phyloP scores from a whole-genome alignment of 2,888 invertebrate genomes.

The Taphrorychus bicolor region DNA sequence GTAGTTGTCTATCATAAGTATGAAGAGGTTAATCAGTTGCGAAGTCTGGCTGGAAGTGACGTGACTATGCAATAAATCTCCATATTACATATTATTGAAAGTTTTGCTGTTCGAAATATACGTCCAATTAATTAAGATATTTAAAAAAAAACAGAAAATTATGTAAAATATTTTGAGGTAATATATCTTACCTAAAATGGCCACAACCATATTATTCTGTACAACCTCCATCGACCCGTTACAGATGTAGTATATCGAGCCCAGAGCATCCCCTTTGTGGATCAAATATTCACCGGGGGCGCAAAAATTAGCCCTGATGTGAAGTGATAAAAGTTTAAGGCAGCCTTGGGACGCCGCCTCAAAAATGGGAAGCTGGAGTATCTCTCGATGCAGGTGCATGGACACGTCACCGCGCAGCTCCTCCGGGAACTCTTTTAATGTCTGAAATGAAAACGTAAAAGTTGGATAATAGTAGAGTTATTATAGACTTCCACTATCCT shows the following conservation, averaged over 20 bases:
- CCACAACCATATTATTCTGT: slow-evolving; percentile 95
- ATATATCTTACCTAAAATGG: slow-evolving; percentile 83
- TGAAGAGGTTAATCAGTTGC: too few species aligned
- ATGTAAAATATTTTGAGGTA: not conserved
- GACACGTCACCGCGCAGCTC: slow-evolving; percentile 95
- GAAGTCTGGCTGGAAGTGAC: too few species aligned
- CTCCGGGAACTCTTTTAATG: slow-evolving; percentile 94
- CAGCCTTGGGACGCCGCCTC: slow-evolving; percentile 95
- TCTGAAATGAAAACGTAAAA: slow-evolving; percentile 65
- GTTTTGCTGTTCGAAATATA: too few species aligned
- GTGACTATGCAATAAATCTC: too few species aligned
- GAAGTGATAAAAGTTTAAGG: slow-evolving; percentile 87
- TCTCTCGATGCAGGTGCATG: slow-evolving; percentile 94
- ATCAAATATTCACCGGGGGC: slow-evolving; percentile 95
- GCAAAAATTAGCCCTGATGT: slow-evolving; percentile 94
- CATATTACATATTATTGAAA: too few species aligned
- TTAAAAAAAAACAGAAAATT: too few species aligned
- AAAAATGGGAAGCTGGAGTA: slow-evolving; percentile 92
- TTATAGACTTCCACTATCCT: too few species aligned
- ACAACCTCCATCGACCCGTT: slow-evolving; percentile 98
- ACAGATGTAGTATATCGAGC: slow-evolving; percentile 93
- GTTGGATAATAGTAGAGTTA: too few species aligned
- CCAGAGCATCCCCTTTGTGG: slow-evolving; percentile 92
- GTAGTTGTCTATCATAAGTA: too few species aligned
- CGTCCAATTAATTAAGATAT: too few species aligned